Base-by-base conservation (phyloP, 2,888 invertebrate genomes). In the Oligia latruncula region DNA sequence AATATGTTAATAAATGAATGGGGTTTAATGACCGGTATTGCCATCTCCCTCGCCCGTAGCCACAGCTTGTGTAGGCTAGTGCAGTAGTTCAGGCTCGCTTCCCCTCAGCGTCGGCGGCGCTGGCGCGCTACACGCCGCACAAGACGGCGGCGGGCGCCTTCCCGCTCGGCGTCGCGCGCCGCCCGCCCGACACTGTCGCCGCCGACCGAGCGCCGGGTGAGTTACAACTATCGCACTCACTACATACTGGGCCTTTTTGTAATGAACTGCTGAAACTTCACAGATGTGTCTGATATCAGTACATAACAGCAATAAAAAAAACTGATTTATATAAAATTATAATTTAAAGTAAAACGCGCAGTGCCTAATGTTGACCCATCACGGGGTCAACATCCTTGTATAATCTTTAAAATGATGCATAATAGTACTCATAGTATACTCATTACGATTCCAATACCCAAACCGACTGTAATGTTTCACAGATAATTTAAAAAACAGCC, bases 71-170 rank as follows among this genome's bases (percentile, higher is more conserved):
- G 64, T 9, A 35, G 64, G 64, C 64, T 17, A n/a, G 52, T 9
- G 0, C 35, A 40, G 87, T 85, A 80, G 82, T 77, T 17, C 3
- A 68, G 9, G 17, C 29, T 23, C n/a, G 40, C 1, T 40, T 58
- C 5, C 20, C 64, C 82, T 67, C 92, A 90, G 98, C 98, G 85
- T 98, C 98, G 93, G 98, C 98, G 88, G 98, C 98, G 91, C 97
- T 99, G 94, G 97, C 98, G 86, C 98, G 98, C 93, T 99, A 99
- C 97, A 98, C 98, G 91, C 99, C 99, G 81, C 97, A 98, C 96
- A 98, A 98, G 97, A 97, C 97, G 97, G 88, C 96, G 97, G 90
- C 97, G 95, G 91, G 97, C 97, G 97, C 97, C 83, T 99, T 98
- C 97, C 98, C 98, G 96, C 97, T 98, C 84, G 99, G 99, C 75